Evolutionary conservation across 2,113 vertebrate genomes (phyloP).

Genomic region (Petrocephalus microphthalmus): DNA sequence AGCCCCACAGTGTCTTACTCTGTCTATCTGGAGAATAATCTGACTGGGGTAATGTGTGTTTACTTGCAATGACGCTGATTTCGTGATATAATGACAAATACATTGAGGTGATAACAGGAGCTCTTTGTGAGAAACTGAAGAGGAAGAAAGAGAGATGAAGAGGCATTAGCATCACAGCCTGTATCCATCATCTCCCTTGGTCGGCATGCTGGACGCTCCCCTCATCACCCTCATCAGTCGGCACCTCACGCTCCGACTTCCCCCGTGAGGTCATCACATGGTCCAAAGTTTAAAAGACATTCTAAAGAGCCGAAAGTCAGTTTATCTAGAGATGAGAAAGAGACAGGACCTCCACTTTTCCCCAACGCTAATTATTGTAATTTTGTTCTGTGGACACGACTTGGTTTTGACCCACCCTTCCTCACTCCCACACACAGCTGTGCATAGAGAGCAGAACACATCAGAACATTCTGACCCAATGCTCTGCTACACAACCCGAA

Average conservation of each 20-base stretch:
- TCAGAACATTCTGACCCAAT: background rate
- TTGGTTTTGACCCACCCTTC: background rate
- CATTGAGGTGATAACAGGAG: background rate
- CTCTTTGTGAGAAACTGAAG: slow-evolving; percentile 13
- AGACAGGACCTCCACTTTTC: background rate
- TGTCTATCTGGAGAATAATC: slow-evolving; percentile 27
- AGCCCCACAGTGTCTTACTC: background rate
- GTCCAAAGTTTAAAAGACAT: background rate
- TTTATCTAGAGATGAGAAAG: background rate
- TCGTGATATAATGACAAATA: slow-evolving; percentile 30
- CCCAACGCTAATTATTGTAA: background rate
- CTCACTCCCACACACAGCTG: slow-evolving; percentile 17
- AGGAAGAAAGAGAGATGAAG: background rate
- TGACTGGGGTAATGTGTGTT: slow-evolving; percentile 16
- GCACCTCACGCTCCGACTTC: background rate
- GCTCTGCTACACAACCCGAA: background rate
- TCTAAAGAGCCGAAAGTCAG: background rate
- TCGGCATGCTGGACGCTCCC: background rate
- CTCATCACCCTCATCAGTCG: background rate
- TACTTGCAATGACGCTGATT: slow-evolving; percentile 9
- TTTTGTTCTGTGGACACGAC: background rate
- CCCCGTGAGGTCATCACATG: background rate
- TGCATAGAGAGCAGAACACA: background rate
- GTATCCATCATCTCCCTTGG: background rate
- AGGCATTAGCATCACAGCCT: background rate